Evolutionary conservation across 2,888 invertebrate genomes (phyloP).

Genomic region (Parnassius glacialis): DNA sequence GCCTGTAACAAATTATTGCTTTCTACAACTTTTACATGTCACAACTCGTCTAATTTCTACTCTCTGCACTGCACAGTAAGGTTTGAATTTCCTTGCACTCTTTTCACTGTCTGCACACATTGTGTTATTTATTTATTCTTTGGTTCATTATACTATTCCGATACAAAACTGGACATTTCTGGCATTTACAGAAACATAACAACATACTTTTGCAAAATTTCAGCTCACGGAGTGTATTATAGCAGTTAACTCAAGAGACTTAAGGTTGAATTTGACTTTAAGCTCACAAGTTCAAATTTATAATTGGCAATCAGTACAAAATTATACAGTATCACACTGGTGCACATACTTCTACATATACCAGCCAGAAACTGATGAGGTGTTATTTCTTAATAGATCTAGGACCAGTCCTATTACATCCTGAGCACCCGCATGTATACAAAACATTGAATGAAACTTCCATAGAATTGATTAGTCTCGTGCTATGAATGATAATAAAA

Average conservation of each 20-base stretch:
- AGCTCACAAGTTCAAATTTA: conserved; percentile 42
- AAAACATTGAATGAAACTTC: conserved; percentile 36
- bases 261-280: conserved; percentile 39
- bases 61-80: conserved; percentile 76
- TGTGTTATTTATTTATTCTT: conserved; percentile 62
- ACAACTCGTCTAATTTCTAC: conserved; percentile 61
- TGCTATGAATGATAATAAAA: conserved; percentile 18
- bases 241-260: conserved; percentile 36
- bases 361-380: conserved; percentile 69
- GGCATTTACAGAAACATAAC: conserved; percentile 58
- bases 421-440: conserved; percentile 67
- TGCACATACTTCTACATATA: conserved; percentile 79
- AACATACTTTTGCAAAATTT: conserved; percentile 47
- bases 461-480: conserved; percentile 26
- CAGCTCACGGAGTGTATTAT: conserved; percentile 41
- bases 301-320: conserved; percentile 43
- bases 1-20: conserved; percentile 60
- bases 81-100: conserved; percentile 73
- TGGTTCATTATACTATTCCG: conserved; percentile 57
- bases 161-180: conserved; percentile 54
- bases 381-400: conserved; percentile 47
- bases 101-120: conserved; percentile 53
- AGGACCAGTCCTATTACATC: conserved; percentile 38
- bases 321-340: conserved; percentile 56
- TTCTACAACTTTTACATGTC: conserved; percentile 38